Conservation (phyloP, 1,140 invertebrate genomes). For the Leptinotarsa lineolata region DNA sequence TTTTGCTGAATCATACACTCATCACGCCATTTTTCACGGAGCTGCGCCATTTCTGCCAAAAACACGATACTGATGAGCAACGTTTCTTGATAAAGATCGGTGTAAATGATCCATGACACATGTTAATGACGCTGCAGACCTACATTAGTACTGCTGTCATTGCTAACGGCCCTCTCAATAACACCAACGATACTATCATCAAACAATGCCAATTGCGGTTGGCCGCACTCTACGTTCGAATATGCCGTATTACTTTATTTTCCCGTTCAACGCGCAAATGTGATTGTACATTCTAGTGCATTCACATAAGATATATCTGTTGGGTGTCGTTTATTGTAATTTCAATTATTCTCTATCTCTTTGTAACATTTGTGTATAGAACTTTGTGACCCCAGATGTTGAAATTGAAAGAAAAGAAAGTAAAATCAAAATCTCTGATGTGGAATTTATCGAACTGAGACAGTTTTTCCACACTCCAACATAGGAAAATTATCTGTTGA, state of each 20-base stretch:
- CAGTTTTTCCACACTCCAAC: too few relatives aligned
- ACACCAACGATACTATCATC: conserved; percentile 48
- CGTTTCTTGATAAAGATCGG: conserved; percentile 11
- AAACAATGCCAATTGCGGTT: conserved; percentile 52
- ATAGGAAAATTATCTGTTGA: too few relatives aligned
- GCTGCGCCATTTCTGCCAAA: neutral
- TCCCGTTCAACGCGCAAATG: conserved; percentile 41
- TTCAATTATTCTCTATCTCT: too few relatives aligned
- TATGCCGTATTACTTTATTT: conserved; percentile 48
- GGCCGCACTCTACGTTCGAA: conserved; percentile 45
- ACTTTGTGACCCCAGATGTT: too few relatives aligned
- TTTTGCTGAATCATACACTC: neutral
- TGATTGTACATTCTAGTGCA: conserved; percentile 34
- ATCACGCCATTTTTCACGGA: neutral
- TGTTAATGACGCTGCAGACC: conserved; percentile 42
- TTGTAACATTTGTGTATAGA: too few relatives aligned
- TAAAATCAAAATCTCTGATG: too few relatives aligned
- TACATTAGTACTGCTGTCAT: conserved; percentile 42
- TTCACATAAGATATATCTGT: too few relatives aligned
- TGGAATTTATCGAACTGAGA: too few relatives aligned
- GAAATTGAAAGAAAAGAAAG: too few relatives aligned
- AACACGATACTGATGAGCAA: neutral
- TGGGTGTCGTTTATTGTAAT: too few relatives aligned
- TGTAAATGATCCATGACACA: conserved; percentile 48
- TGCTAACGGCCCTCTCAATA: conserved; percentile 51